Percentiles rank a stretch among this genome's conserved stretches.
Evolutionary conservation across 2,888 invertebrate species (phyloP).

Genomic region (Phengaris alcon): DNA sequence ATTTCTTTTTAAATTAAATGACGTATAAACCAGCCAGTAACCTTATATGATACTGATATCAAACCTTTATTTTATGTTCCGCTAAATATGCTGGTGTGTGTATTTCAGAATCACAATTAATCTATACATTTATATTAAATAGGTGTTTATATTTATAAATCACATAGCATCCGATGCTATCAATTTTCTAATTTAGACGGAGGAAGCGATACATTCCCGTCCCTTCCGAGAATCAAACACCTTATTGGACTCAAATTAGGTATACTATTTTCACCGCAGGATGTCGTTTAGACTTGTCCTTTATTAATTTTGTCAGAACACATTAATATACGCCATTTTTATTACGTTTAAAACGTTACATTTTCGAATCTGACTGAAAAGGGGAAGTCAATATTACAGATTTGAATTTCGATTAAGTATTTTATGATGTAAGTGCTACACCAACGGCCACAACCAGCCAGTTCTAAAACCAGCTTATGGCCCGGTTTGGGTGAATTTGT

Average conservation of each 20-base stretch:
- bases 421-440: too few species aligned
- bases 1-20: too few species aligned
- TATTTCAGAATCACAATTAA: background rate
- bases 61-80: too few species aligned
- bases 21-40: too few species aligned
- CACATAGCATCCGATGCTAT: constrained; percentile 2
- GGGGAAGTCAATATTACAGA: background rate
- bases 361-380: constrained; percentile 6
- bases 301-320: constrained; percentile 43
- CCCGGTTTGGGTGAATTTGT: too few species aligned
- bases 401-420: background rate
- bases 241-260: constrained; percentile 17
- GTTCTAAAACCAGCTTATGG: too few species aligned
- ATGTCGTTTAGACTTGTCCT: constrained; percentile 56
- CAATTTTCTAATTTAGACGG: constrained; percentile 16
- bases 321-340: constrained; percentile 18
- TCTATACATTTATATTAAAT: constrained; percentile 3
- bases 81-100: too few species aligned
- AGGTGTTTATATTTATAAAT: constrained; percentile 15
- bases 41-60: too few species aligned
- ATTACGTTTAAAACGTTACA: constrained; percentile 16
- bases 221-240: constrained; percentile 21
- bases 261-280: constrained; percentile 45
- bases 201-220: constrained; percentile 22
- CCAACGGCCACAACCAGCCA: too few species aligned